phyloP scores from a whole-genome alignment of 92 coral and sea anemone genomes.

The Paramuricea clavata region DNA sequence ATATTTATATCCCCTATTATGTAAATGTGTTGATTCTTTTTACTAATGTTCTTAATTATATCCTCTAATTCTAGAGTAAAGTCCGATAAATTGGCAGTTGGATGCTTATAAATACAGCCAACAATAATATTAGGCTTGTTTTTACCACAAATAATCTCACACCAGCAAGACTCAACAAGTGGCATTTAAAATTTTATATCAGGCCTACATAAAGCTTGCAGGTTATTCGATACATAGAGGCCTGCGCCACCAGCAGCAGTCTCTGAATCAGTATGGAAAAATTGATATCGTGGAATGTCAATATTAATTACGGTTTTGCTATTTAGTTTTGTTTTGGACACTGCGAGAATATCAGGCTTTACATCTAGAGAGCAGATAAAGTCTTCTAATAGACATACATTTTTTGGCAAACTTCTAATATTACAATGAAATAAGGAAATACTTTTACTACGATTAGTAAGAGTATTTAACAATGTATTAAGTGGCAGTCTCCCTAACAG shows the following conservation, averaged over 20 bases:
- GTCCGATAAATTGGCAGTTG: conserved; percentile 57
- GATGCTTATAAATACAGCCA: conserved; percentile 74
- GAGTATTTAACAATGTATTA: too few species aligned
- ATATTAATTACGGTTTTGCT: conserved; percentile 13
- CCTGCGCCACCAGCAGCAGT: conserved; percentile 71
- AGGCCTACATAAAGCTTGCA: conserved; percentile 49
- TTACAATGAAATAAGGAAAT: conserved; percentile 55
- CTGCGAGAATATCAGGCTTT: neutral
- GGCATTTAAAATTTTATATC: conserved; percentile 45
- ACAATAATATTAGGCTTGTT: conserved; percentile 43
- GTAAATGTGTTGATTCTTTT: too few species aligned
- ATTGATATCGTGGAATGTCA: conserved; percentile 1
- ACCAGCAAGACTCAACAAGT: conserved; percentile 39
- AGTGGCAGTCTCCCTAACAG: conserved; percentile 11
- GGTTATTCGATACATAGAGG: conserved; percentile 41
- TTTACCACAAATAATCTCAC: conserved; percentile 11
- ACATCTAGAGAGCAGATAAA: neutral
- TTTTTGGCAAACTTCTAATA: conserved; percentile 56
- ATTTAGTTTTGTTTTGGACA: conserved; percentile 34
- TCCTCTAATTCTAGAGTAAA: conserved; percentile 47
- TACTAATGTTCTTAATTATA: neutral
- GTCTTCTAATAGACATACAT: conserved; percentile 29
- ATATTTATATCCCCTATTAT: too few species aligned
- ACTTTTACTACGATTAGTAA: too few species aligned
- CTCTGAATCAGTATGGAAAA: too few species aligned